Conservation (phyloP, 2,888 invertebrate species). For the Leucania comma region DNA sequence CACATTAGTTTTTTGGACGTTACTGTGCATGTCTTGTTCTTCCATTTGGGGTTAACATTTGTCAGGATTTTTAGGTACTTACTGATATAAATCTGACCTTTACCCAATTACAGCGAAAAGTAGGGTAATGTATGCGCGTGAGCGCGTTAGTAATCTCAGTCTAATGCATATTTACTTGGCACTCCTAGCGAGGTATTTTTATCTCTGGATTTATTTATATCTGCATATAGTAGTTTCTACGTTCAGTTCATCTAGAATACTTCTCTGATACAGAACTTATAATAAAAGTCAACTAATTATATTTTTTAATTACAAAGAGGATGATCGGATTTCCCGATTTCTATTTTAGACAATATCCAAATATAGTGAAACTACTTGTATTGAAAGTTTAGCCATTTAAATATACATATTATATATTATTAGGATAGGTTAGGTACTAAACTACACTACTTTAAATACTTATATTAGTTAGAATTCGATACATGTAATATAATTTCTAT, state of each 20-base stretch:
- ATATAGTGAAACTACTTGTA: not conserved
- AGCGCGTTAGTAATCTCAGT: conserved; percentile 24
- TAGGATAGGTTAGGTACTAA: not conserved
- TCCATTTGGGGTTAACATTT: conserved; percentile 24
- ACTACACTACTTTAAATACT: too few species aligned
- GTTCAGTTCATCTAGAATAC: not conserved
- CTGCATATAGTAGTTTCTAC: conserved; percentile 8
- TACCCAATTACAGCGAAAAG: conserved; percentile 35
- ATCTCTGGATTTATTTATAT: conserved; percentile 37
- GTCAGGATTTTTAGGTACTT: conserved; percentile 37
- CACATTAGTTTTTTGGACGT: not conserved
- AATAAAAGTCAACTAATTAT: not conserved
- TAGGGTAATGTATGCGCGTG: conserved; percentile 19
- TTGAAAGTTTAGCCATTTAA: not conserved
- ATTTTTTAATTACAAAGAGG: not conserved
- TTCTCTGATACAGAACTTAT: not conserved
- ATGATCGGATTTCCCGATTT: not conserved
- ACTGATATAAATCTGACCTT: conserved; percentile 34
- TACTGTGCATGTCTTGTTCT: conserved; percentile 9
- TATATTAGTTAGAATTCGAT: too few species aligned
- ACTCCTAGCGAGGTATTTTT: conserved; percentile 36
- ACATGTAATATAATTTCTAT: not conserved
- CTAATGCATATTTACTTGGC: conserved; percentile 46
- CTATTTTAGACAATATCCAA: not conserved
- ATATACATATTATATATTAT: not conserved